Base-by-base conservation (phyloP, 2,888 invertebrate species). In the Synanthedon formicaeformis region DNA sequence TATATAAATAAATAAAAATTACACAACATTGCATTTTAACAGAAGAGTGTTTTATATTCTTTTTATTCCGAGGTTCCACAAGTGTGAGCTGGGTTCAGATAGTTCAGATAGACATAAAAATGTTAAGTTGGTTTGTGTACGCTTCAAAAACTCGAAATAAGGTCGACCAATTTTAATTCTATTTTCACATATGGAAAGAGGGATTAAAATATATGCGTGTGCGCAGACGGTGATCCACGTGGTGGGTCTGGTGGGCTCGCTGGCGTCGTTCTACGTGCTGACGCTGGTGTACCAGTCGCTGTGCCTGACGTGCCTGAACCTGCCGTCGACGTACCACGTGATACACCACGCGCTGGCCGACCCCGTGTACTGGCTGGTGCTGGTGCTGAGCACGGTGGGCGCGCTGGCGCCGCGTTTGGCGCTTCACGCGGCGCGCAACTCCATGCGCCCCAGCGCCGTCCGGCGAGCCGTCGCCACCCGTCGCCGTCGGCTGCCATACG, bases 321-420 rank as follows among this genome's bases (percentile, higher is more conserved):
- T 97, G 65, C 94, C 96, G 45, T 95, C 95, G 65, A 96, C 95
- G 27, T 96, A 93, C 79, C 93, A 93, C 92, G 94, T 97, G 53
- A 93, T 96, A 81, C 92, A 93, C 73, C 90, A 91, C 71, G 92
- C 95, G 52, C 88, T 96, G 68, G 78, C 81, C 27, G 91, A 94
- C 57, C 90, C 92, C 3, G 83, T 90, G 18, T 96, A 95, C 88
- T 97, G 97, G 95, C 88, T 96, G 53, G 91, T 94, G 40, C 90
- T 96, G 52, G 62, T 93, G 13, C 78, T 98, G 56, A 91, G 94
- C 51, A 90, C 93, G 23, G 92, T 95, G 40, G 84, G 94, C 50
- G 93, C 96, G 52, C 85, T 96, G 52, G 82, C 95, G 57, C 97
- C 97, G 49, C 93, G 96, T 96, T 77, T 95, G 69, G 81, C 92